Evolutionary conservation across 2,888 invertebrate genomes (phyloP), one percentile per base, ranked within the genome.

Genomic region (Lepidocyrtinus sp.): DNA sequence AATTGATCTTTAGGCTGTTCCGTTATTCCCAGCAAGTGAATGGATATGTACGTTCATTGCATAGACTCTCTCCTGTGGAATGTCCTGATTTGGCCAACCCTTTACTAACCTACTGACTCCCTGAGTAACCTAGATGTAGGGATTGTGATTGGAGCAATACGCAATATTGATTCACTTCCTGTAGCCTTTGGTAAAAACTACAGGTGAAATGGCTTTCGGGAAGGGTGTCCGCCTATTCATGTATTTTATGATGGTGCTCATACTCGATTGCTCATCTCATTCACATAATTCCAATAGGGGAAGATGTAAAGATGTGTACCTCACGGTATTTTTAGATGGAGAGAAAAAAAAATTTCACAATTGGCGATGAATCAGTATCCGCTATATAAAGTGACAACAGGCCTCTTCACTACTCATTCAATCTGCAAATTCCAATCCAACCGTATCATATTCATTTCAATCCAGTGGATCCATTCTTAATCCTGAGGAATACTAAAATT

Each of bases 391-490:
- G 27, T 69, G 63, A 69, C 68, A 73, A 24, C 78, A 79, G 78
- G 78, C 78, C 78, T 79, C 78, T 69, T 69, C 64, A 50, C 9
- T 68, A 62, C 45, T 79, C 78, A 79, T 79, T 79, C 78, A 79
- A 69, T 79, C 73, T 63, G 68, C 73, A 79, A 79, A 79, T 79
- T 65, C 59, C 24, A 63, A 25, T 73, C 73, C 22, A 46, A 46
- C 55, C 24, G 25, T 64, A 73, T 62, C 7, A 55, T n/a, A 55
- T 55, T 55, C n/a, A n/a, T 15, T 55, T 55, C 55, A 55, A 55
- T 2, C 17, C n/a, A 55, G 9, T 55, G n/a, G 55, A 55, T 17
- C 3, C 55, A 17, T 55, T n/a, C 55, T 55, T 17, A 55, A 63
- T 67, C 64, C 22, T 67, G 21, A 50, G 25, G 45, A 61, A 36